Conservation (phyloP, 2,888 invertebrate genomes). For the Listrodromus nycthemerus region DNA sequence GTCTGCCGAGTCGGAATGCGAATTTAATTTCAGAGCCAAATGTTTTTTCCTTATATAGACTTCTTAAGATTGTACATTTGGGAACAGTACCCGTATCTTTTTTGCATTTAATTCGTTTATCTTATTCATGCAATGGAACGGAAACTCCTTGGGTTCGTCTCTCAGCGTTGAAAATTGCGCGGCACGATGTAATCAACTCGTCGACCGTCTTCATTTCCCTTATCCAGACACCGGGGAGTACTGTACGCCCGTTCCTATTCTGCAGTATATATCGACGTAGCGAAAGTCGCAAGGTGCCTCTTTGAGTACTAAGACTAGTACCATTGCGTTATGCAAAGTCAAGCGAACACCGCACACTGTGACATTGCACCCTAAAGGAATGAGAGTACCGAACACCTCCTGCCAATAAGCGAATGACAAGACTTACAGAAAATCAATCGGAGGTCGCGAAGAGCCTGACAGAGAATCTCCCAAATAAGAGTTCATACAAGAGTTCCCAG, state of each 20-base stretch:
- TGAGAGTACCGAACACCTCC: conserved; percentile 1
- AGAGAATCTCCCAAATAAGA: no score
- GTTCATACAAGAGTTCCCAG: no score
- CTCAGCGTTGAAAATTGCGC: conserved; percentile 55
- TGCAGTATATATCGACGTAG: conserved; percentile 44
- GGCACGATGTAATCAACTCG: conserved; percentile 61
- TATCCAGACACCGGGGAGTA: conserved; percentile 57
- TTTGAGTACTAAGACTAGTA: background rate
- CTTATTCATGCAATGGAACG: conserved; percentile 61
- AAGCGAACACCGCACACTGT: conserved; percentile 36
- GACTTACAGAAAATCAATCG: no score
- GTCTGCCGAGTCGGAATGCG: conserved; percentile 4
- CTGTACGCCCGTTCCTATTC: conserved; percentile 39
- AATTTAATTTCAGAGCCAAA: conserved; percentile 43
- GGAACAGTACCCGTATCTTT: conserved; percentile 16
- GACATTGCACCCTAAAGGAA: conserved; percentile 6
- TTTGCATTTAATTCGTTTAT: conserved; percentile 60
- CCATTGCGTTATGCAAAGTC: conserved; percentile 48
- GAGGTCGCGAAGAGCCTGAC: no score
- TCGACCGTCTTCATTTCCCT: conserved; percentile 59
- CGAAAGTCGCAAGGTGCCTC: conserved; percentile 28
- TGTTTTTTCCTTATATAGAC: conserved; percentile 6
- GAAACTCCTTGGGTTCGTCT: conserved; percentile 60
- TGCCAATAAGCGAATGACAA: background rate
- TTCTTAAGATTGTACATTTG: conserved; percentile 46